phyloP scores from a whole-genome alignment of 1,140 invertebrate species.

The Euglossa dilemma region DNA sequence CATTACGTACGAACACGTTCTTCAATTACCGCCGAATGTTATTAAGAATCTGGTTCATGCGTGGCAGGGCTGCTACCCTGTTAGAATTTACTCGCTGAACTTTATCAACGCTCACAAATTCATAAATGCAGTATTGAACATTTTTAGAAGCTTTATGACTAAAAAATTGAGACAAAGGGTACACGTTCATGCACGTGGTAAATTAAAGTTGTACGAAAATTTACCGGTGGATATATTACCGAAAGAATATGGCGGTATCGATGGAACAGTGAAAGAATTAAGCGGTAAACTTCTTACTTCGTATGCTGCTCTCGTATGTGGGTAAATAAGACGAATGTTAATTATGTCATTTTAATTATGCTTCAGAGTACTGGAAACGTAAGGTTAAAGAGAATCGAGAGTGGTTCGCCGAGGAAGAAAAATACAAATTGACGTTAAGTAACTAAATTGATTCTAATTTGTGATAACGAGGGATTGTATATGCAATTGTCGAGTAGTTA shows the following conservation, averaged over 20 bases:
- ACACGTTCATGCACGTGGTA: constrained; percentile 81
- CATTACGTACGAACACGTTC: constrained; percentile 84
- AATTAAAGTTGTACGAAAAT: constrained; percentile 76
- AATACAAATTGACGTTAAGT: constrained; percentile 78
- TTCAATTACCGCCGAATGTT: constrained; percentile 84
- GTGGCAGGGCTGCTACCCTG: constrained; percentile 88
- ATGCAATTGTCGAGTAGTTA: background rate
- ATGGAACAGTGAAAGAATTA: constrained; percentile 81
- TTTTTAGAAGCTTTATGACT: constrained; percentile 88
- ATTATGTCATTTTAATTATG: constrained; percentile 16
- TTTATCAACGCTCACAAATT: constrained; percentile 88
- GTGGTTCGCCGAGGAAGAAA: constrained; percentile 84
- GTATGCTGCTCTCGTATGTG: background rate
- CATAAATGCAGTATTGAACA: constrained; percentile 86
- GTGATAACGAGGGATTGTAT: background rate
- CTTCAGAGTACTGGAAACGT: constrained; percentile 83
- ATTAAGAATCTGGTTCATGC: constrained; percentile 84
- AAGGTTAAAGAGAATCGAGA: constrained; percentile 80
- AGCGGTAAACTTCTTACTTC: constrained; percentile 72
- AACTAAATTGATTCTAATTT: constrained; percentile 39
- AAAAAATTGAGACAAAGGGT: constrained; percentile 86
- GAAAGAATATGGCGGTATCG: constrained; percentile 84
- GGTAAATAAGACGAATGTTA: too few relatives aligned
- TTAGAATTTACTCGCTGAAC: constrained; percentile 86
- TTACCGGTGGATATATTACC: constrained; percentile 83